phyloP scores from a whole-genome alignment of 2,113 vertebrate species.

The Ctenodactylus gundi region DNA sequence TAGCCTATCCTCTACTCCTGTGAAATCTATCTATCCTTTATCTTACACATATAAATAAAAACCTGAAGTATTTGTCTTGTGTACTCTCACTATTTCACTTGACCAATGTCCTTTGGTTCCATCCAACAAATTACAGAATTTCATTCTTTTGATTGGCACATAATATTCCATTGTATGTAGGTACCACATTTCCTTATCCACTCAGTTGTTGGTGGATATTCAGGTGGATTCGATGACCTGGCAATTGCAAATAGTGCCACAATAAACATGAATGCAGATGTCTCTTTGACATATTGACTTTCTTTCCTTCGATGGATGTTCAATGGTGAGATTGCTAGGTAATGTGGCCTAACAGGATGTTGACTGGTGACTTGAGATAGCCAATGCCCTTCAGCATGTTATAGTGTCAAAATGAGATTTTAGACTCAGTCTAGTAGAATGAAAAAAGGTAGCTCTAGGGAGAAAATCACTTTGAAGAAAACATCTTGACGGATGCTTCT shows the following conservation, averaged over 20 bases:
- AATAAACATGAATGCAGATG: neutral
- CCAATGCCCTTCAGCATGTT: neutral
- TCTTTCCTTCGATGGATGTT: neutral
- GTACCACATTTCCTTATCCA: neutral
- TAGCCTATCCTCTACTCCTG: neutral
- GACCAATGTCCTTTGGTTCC: neutral
- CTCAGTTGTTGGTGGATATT: neutral
- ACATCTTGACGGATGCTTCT: neutral
- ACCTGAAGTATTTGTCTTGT: neutral
- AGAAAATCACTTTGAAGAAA: neutral
- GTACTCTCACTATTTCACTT: neutral
- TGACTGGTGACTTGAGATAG: neutral
- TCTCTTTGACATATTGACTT: neutral
- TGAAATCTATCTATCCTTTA: neutral
- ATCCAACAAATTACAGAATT: neutral
- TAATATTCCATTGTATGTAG: neutral
- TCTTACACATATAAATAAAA: no score
- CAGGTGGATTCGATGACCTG: neutral
- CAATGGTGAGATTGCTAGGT: neutral
- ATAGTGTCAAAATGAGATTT: neutral
- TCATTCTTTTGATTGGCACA: neutral
- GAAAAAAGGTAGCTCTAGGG: neutral
- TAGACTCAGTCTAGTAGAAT: neutral
- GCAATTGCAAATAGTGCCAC: neutral
- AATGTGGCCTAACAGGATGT: neutral